Base-by-base conservation (phyloP, 2,888 invertebrate species). In the Yponomeuta evonymella region DNA sequence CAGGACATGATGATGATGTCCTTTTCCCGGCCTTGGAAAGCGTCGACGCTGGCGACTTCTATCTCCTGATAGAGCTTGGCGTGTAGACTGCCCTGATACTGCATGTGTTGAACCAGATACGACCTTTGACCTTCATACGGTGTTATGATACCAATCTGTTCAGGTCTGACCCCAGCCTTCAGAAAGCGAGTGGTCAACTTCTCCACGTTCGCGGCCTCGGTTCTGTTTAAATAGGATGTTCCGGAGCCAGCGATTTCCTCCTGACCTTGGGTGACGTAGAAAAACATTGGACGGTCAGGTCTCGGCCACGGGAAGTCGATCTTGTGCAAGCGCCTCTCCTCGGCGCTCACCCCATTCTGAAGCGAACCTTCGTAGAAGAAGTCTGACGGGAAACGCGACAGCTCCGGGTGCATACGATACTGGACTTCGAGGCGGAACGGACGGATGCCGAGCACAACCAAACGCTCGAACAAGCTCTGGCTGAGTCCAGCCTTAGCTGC, bases 1-100 rank as follows among this genome's bases (percentile, higher is more conserved):
- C 99, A 99, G 0, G 99, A 99, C 96, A 99, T 97, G 71, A 99
- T 98, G 76, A 99, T 99, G 72, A 99, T 97, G 82, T 99, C 99
- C 82, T 99, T 99, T 83, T 99, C 99, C 69, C 99, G 94, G 0
- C 99, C 99, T 87, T 99, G 99, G 87, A 99, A 99, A 0, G 99
- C 99, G 87, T 99, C 99, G 3, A 99, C 99, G 88, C 98, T 99
- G 10, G 99, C 99, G 0, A 99, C 99, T 90, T 99, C 99, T 71
- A 99, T 98, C 83, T 99, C 99, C 90, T 98, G 96, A 84, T 99
- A 99, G 0, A 99, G 92, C 82, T 99, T 99, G 62, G 98, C 96
- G 83, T 99, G 98, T 71, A 99, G 92, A 12, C 98, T 97, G 12
- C 99, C 99, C 83, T 98, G 99, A 83, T 98, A 98, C 87, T 99